These are phyloP conservation scores for Kryptolebias ocellatus DNA, from an alignment of 2,797 vertebrate genomes.

Conservation along the genomic window DNA sequence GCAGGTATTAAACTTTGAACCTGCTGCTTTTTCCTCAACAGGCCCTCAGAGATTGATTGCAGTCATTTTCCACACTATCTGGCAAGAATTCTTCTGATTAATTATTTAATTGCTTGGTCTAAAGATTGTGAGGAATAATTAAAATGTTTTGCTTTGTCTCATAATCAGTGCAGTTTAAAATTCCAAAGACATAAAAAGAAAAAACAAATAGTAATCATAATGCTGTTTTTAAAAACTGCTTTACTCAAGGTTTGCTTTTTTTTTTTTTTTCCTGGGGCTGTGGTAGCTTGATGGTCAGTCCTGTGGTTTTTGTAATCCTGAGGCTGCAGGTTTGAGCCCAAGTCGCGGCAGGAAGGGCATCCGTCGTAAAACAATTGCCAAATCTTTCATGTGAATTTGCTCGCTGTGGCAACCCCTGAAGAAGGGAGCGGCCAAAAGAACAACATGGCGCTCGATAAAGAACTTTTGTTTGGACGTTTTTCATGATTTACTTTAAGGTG, in stretches of 20 bases:
- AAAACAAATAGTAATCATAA: background rate
- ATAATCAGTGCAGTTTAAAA: background rate
- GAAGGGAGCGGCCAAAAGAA: no score
- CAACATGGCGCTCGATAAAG: no score
- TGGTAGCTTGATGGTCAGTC: no score
- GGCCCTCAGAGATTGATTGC: background rate
- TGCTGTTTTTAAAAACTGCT: background rate
- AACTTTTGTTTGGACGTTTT: no score
- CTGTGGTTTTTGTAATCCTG: no score
- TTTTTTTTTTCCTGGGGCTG: background rate
- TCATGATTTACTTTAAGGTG: no score
- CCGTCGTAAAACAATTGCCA: no score
- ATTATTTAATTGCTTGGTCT: constrained; percentile 9
- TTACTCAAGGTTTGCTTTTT: background rate
- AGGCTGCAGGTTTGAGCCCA: no score
- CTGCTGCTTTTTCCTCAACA: constrained; percentile 7
- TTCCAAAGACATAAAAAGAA: background rate
- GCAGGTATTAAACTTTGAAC: constrained; percentile 21
- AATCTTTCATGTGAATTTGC: no score
- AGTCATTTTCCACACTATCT: constrained; percentile 9
- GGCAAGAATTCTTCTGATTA: background rate
- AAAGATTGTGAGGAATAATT: constrained; percentile 12
- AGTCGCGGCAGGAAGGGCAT: no score
- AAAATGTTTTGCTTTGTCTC: background rate
- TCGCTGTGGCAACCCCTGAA: no score